phyloP scores from a whole-genome alignment of 2,113 vertebrate genomes.

The Solea senegalensis region DNA sequence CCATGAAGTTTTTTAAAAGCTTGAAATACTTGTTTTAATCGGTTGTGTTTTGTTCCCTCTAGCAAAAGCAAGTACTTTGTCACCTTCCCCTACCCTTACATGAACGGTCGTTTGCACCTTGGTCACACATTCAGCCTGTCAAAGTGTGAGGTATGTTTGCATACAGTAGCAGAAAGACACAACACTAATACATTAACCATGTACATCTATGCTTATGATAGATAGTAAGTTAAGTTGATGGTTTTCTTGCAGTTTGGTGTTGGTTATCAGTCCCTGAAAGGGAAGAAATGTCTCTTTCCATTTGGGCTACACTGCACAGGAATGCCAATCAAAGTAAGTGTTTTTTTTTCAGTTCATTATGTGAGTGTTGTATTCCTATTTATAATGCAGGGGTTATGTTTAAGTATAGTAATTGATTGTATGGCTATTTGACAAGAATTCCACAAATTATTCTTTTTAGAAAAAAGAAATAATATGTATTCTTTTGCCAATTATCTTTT shows the following conservation, averaged over 20 bases:
- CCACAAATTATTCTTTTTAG: no score
- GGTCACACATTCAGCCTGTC: constrained; percentile 96
- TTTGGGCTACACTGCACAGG: constrained; percentile 98
- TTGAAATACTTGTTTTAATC: not conserved
- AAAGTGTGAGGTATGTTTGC: constrained; percentile 92
- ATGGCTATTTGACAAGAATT: no score
- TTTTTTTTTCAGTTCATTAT: not conserved
- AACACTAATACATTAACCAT: not conserved
- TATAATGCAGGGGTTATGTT: no score
- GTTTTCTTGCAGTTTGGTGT: constrained; percentile 84
- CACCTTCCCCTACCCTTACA: constrained; percentile 97
- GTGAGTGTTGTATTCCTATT: not conserved
- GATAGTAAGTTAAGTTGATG: not conserved
- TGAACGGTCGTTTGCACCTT: constrained; percentile 97
- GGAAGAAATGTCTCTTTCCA: constrained; percentile 92
- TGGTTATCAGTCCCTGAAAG: constrained; percentile 93
- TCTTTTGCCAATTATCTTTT: no score
- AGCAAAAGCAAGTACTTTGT: constrained; percentile 93
- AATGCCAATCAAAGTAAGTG: constrained; percentile 97
- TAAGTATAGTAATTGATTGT: no score
- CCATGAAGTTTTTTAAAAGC: no score
- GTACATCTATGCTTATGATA: not conserved
- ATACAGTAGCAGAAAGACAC: not conserved
- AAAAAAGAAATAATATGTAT: no score
- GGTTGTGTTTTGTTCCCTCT: constrained; percentile 34